Evolutionary conservation across 1,140 invertebrate genomes (phyloP), one percentile per base, ranked within the genome.

Genomic region (Acromyrmex charruanus): DNA sequence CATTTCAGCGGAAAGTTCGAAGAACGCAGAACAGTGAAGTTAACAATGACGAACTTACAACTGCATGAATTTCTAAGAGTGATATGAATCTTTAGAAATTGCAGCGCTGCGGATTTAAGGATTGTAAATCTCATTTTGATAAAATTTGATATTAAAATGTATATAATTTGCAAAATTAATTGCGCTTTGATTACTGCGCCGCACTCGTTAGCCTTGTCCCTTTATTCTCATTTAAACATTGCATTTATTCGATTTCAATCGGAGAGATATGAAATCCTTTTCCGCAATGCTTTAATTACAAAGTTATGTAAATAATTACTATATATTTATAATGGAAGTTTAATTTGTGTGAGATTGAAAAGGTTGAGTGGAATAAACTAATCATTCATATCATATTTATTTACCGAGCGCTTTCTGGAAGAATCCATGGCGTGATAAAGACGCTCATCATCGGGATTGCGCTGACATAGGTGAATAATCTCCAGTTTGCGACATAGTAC

Each of bases 331-430:
- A 31, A 39, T 12, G 28, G 4, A 61, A 61, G 12, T 58, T 58
- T 0, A 31, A 35, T 66, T 18, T 68, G 65, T 44, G 18, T 51
- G 39, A 28, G 21, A 69, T 69, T 69, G 25, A 28, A 16, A 63
- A 28, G 59, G 3, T 16, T 63, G 21, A n/a, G 4, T 68, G n/a
- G 12, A 68, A 51, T 25, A 51, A 49, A 28, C 25, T 49, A 14
- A 69, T 4, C 0, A 69, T 25, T 0, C 16, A 18, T 35, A n/a
- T 18, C 10, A 49, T 25, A 49, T 69, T 49, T 74, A 16, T 66
- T 90, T 88, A 95, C 95, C 95, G 87, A 6, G 94, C 94, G 85
- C 95, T 95, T 87, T 95, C 95, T 0, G 95, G 94, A 7, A 95
- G 88, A 53, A 95, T 95, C 95, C 95, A 95, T 12, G 94, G 95